Evolutionary conservation across 2,888 invertebrate genomes (phyloP).

Genomic region (Selenia dentaria): DNA sequence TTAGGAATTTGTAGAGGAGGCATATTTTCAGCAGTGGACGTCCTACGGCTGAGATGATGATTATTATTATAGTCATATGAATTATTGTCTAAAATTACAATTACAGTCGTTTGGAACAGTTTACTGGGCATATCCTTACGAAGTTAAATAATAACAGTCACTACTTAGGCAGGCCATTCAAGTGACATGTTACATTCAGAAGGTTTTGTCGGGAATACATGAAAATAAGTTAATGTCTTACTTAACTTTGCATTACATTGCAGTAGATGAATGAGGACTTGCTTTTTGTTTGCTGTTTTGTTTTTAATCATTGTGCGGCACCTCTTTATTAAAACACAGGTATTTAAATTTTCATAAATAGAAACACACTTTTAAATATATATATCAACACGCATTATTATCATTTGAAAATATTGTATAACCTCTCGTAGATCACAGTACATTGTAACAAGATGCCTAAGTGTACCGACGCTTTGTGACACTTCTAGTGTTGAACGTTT

Average conservation of each 20-base stretch:
- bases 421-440: conserved; percentile 21
- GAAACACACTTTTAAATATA: background rate
- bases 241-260: conserved; percentile 5
- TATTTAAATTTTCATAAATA: conserved; percentile 1
- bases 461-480: conserved; percentile 11
- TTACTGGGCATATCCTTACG: too few relatives aligned
- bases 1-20: too few relatives aligned
- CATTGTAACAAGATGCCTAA: conserved; percentile 24
- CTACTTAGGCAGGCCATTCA: too few relatives aligned
- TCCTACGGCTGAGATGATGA: too few relatives aligned
- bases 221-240: conserved; percentile 13
- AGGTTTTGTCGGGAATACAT: background rate
- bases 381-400: conserved; percentile 12
- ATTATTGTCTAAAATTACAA: too few relatives aligned
- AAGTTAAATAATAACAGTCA: too few relatives aligned
- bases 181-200: too few relatives aligned
- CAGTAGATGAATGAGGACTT: conserved; percentile 12
- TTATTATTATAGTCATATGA: too few relatives aligned
- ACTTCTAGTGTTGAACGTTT: background rate
- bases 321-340: too few relatives aligned
- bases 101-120: too few relatives aligned
- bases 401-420: conserved; percentile 23
- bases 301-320: too few relatives aligned
- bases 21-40: too few relatives aligned
- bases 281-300: background rate